These are phyloP conservation scores for Andricus curvator DNA, from an alignment of 2,888 invertebrate species.

Conservation along the genomic window DNA sequence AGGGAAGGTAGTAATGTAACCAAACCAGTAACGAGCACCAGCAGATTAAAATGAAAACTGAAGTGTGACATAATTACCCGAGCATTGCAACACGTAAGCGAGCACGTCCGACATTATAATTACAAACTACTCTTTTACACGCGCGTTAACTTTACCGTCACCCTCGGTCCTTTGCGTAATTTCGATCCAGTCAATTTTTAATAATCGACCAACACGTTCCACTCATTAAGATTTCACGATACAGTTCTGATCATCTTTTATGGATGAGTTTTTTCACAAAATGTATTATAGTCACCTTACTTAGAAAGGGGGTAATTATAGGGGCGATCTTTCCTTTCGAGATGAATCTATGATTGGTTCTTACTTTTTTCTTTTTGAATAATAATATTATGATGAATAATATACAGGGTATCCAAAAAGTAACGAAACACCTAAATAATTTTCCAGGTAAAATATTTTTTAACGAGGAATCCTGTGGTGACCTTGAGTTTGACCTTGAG, in stretches of 20 bases:
- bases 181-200: conserved; percentile 64
- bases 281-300: not conserved
- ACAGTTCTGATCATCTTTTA: conserved; percentile 30
- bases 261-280: conserved; percentile 5
- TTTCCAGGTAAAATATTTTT: too few relatives aligned
- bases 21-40: conserved; percentile 25
- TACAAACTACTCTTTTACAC: conserved; percentile 58
- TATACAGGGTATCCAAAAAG: too few relatives aligned
- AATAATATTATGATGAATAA: too few relatives aligned
- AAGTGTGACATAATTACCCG: conserved; percentile 66
- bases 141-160: conserved; percentile 43
- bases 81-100: conserved; percentile 57
- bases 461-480: too few relatives aligned
- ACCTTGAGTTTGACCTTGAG: too few relatives aligned
- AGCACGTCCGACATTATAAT: conserved; percentile 65
- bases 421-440: too few relatives aligned
- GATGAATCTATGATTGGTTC: conserved; percentile 16
- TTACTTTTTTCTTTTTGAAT: not conserved
- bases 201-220: conserved; percentile 62
- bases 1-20: conserved; percentile 37
- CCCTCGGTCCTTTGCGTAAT: conserved; percentile 42
- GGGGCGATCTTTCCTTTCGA: conserved; percentile 18
- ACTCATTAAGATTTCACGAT: conserved; percentile 67
- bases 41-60: conserved; percentile 60
- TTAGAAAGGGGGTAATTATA: conserved; percentile 10